Evolutionary conservation across 2,888 invertebrate genomes (phyloP).

Genomic region (Papilio gigon): DNA sequence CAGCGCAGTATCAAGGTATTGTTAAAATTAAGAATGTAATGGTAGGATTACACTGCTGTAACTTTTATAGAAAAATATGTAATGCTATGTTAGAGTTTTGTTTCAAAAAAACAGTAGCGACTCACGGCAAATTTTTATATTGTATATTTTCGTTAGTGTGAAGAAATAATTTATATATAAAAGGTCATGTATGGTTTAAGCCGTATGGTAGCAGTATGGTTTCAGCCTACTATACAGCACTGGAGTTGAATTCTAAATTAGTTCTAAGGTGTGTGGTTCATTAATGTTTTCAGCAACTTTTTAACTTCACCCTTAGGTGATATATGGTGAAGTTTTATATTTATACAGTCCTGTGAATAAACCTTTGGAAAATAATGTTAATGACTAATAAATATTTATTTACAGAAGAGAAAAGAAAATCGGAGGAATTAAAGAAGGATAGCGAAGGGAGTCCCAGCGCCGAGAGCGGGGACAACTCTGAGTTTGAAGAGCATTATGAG

Average conservation of each 20-base stretch:
- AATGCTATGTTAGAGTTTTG: too few species aligned
- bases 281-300: too few species aligned
- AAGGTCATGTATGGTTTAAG: too few species aligned
- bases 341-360: too few species aligned
- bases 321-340: too few species aligned
- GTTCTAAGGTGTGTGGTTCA: too few species aligned
- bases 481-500: slow-evolving; percentile 88
- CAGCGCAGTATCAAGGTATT: slow-evolving; percentile 90
- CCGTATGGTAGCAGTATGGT: too few species aligned
- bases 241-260: too few species aligned
- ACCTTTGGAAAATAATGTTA: too few species aligned
- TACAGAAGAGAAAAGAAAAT: slow-evolving; percentile 84
- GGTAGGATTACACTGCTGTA: background rate
- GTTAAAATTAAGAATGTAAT: background rate
- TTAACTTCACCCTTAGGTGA: too few species aligned
- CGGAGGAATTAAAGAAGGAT: slow-evolving; percentile 71
- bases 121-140: background rate
- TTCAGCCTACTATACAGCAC: too few species aligned
- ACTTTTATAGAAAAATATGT: background rate
- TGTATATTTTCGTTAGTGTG: background rate
- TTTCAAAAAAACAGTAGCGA: background rate
- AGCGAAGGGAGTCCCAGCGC: slow-evolving; percentile 68
- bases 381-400: background rate
- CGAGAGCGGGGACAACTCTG: slow-evolving; percentile 74
- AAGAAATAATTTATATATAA: too few species aligned